Evolutionary conservation across 1,140 invertebrate genomes (phyloP).

Genomic region (Neotoxoptera formosana): DNA sequence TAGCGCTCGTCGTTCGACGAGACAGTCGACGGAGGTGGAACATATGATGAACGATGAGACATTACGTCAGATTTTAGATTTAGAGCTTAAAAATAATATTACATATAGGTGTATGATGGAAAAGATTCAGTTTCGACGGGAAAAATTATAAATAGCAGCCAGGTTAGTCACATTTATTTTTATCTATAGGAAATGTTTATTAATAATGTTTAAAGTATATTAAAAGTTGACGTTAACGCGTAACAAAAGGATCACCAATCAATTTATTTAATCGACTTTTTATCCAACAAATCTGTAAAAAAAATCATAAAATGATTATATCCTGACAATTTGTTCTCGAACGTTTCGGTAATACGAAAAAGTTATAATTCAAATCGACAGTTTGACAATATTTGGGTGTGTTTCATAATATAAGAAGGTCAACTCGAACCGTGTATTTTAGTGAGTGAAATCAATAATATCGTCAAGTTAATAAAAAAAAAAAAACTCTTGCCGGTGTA

Average conservation of each 20-base stretch:
- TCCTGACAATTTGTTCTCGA: background rate
- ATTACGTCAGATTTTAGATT: background rate
- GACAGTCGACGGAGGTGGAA: background rate
- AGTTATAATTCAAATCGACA: background rate
- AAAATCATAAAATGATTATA: background rate
- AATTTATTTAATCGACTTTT: background rate
- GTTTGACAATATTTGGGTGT: background rate
- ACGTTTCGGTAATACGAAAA: background rate
- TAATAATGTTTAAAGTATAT: background rate
- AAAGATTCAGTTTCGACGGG: background rate
- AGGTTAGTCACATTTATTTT: background rate
- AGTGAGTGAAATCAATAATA: constrained; percentile 8
- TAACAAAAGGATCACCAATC: background rate
- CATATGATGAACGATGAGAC: background rate
- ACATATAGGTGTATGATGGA: background rate
- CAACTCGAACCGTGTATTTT: background rate
- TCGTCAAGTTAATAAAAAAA: background rate
- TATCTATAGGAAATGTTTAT: background rate
- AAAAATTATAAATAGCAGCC: background rate
- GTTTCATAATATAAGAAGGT: background rate
- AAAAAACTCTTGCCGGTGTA: background rate
- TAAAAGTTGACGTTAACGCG: background rate
- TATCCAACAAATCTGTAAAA: background rate
- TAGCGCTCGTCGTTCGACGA: background rate
- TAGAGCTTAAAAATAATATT: background rate